Percentiles rank a stretch among this genome's conserved stretches.
These are phyloP conservation scores for Willowsia nigromaculata DNA, from an alignment of 2,888 invertebrate species.

Conservation along the genomic window DNA sequence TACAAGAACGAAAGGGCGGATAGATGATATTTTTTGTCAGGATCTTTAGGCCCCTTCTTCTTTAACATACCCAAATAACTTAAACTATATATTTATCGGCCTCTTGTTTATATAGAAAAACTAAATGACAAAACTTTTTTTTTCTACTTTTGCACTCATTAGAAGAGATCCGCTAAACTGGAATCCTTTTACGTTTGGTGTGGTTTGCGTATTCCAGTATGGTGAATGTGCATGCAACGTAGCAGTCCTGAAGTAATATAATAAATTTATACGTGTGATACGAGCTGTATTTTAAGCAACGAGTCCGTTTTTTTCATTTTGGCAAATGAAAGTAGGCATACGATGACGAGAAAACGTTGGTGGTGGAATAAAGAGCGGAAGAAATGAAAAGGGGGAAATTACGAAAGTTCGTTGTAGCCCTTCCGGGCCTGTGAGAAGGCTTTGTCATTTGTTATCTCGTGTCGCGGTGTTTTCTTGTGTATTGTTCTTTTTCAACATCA, in stretches of 20 bases:
- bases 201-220: neutral
- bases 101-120: neutral
- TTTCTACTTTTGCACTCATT: no score
- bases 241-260: no score
- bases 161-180: conserved; percentile 40
- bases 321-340: conserved; percentile 39
- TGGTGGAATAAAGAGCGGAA: conserved; percentile 33
- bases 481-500: neutral
- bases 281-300: conserved; percentile 4
- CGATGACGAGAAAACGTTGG: conserved; percentile 7
- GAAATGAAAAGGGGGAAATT: conserved; percentile 59
- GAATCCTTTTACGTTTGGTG: neutral
- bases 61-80: neutral
- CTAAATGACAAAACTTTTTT: conserved; percentile 48
- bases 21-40: neutral
- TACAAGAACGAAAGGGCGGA: neutral
- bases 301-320: conserved; percentile 16
- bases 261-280: neutral
- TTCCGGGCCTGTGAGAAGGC: conserved; percentile 38
- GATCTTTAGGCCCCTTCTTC: neutral
- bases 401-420: conserved; percentile 56
- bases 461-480: conserved; percentile 1
- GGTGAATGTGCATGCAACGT: no score
- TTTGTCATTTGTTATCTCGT: conserved; percentile 36
- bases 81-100: neutral